Evolutionary conservation across 2,797 vertebrate genomes (phyloP).

Genomic region (Trachops cirrhosus): DNA sequence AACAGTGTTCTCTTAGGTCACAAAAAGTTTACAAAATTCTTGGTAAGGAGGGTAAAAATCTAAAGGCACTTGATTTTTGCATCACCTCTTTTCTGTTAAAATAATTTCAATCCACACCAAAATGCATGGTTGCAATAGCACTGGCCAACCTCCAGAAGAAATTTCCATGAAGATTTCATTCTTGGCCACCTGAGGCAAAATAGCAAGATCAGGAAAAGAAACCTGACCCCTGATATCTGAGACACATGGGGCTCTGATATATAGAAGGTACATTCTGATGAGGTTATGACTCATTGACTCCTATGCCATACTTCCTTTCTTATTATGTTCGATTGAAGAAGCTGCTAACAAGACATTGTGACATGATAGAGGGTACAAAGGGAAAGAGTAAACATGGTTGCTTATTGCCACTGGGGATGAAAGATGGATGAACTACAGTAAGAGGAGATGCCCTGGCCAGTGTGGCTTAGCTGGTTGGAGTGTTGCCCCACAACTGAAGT

Average conservation of each 20-base stretch:
- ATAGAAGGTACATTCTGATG: background rate
- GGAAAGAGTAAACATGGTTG: background rate
- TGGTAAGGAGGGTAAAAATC: background rate
- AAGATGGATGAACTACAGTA: background rate
- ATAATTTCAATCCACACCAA: background rate
- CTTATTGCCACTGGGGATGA: background rate
- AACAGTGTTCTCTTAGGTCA: background rate
- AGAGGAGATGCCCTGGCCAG: background rate
- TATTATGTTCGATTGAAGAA: background rate
- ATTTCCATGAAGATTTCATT: background rate
- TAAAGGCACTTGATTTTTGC: background rate
- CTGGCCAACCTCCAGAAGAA: background rate
- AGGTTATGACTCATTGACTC: background rate
- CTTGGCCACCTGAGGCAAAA: background rate
- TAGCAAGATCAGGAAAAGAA: background rate
- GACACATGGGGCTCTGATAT: background rate
- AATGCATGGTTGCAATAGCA: background rate
- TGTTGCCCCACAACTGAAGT: background rate
- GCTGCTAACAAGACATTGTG: background rate
- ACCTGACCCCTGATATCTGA: background rate
- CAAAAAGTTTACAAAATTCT: constrained; percentile 10
- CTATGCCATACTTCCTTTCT: background rate
- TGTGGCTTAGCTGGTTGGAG: background rate
- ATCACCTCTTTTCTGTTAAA: background rate
- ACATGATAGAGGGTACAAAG: background rate